Percentiles rank a stretch among this genome's conserved stretches.
phyloP scores from a whole-genome alignment of 2,888 invertebrate genomes.

The Pachymerium ferrugineum region DNA sequence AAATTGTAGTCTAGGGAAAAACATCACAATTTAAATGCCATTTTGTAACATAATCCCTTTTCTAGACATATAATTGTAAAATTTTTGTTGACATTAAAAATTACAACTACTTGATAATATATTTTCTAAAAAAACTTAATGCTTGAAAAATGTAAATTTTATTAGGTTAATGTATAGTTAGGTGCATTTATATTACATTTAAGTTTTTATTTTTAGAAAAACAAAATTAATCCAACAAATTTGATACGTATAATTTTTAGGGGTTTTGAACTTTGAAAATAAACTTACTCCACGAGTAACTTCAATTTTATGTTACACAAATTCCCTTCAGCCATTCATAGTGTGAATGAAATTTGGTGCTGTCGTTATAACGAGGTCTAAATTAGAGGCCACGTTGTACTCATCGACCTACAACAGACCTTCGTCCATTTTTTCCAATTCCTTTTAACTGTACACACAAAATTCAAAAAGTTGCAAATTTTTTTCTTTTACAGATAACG shows the following conservation, averaged over 20 bases:
- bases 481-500: too few species aligned
- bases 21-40: background rate
- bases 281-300: background rate
- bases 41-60: background rate
- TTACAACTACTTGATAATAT: too few species aligned
- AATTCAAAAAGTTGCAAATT: too few species aligned
- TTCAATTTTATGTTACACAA: slow-evolving; percentile 6
- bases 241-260: background rate
- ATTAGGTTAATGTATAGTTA: too few species aligned
- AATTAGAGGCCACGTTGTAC: slow-evolving; percentile 12
- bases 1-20: background rate
- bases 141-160: too few species aligned
- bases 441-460: too few species aligned
- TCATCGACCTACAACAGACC: slow-evolving; percentile 8
- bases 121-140: too few species aligned
- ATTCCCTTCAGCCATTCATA: slow-evolving; percentile 15
- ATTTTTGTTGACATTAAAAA: too few species aligned
- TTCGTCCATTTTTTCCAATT: too few species aligned
- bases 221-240: background rate
- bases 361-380: background rate
- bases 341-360: slow-evolving; percentile 6
- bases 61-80: slow-evolving; percentile 3
- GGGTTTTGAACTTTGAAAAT: too few species aligned
- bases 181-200: too few species aligned
- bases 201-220: background rate